These are phyloP conservation scores for Corapipo altera DNA, from an alignment of 2,113 vertebrate genomes.

Conservation along the genomic window DNA sequence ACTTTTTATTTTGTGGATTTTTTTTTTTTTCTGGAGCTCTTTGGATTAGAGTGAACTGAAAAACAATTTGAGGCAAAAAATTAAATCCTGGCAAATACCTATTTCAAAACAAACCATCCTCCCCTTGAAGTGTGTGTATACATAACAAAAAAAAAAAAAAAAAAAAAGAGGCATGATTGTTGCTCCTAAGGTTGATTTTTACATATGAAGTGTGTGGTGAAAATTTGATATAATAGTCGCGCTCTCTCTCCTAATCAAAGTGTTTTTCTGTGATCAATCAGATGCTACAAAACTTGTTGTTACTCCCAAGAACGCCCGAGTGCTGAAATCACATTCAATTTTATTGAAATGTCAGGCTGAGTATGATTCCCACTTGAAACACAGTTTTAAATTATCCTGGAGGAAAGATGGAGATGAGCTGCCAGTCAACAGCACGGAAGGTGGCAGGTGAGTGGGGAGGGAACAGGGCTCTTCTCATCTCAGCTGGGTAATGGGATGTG, in stretches of 20 bases:
- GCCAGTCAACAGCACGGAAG: constrained; percentile 77
- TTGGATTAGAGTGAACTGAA: neutral
- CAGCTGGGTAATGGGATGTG: neutral
- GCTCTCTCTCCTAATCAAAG: constrained; percentile 25
- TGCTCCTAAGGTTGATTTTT: neutral
- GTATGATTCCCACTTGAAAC: constrained; percentile 84
- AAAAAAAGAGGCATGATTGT: neutral
- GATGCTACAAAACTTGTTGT: constrained; percentile 85
- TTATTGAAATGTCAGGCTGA: constrained; percentile 84
- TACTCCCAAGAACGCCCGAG: constrained; percentile 78
- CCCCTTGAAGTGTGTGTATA: neutral
- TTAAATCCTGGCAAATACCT: neutral
- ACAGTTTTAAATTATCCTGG: constrained; percentile 88
- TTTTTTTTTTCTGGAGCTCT: neutral
- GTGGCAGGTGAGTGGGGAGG: constrained; percentile 75
- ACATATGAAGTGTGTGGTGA: neutral
- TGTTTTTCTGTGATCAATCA: constrained; percentile 61
- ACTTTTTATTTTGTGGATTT: neutral
- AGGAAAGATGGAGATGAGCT: constrained; percentile 82
- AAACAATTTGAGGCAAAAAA: neutral
- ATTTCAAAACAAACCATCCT: neutral
- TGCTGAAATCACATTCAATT: constrained; percentile 78
- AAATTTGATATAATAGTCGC: neutral
- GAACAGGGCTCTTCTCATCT: neutral
- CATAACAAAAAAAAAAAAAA: neutral